Conservation (phyloP, 2,888 invertebrate species). For the Bombyx huttoni region DNA sequence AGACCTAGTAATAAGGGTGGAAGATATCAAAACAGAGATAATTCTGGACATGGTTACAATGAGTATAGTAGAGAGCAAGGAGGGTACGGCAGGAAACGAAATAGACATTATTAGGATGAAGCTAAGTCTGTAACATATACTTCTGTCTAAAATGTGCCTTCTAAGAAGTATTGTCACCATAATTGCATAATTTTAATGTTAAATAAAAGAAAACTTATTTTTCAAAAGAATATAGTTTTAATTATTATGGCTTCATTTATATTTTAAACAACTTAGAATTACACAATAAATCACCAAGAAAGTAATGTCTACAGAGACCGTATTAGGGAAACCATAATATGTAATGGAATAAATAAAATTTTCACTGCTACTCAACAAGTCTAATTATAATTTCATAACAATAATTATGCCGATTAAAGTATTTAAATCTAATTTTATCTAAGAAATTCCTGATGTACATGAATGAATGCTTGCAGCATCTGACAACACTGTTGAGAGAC, state of each 20-base stretch:
- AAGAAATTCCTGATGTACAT: constrained; percentile 35
- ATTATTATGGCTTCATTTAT: constrained; percentile 73
- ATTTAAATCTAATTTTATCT: constrained; percentile 41
- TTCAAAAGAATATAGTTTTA: constrained; percentile 72
- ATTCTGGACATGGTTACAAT: constrained; percentile 17
- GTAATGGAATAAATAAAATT: constrained; percentile 60
- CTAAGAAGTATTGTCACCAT: neutral
- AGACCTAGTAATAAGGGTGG: constrained; percentile 19
- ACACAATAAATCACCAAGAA: constrained; percentile 67
- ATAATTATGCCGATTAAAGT: constrained; percentile 61
- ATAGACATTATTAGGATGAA: constrained; percentile 15
- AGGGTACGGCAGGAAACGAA: constrained; percentile 16
- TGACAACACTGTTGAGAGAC: constrained; percentile 19
- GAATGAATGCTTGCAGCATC: constrained; percentile 41
- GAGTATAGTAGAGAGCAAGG: constrained; percentile 20
- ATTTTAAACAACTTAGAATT: constrained; percentile 70
- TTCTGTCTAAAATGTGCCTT: neutral
- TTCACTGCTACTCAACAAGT: constrained; percentile 68
- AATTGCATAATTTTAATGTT: neutral
- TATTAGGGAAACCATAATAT: constrained; percentile 44
- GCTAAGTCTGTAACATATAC: neutral
- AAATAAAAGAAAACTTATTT: constrained; percentile 31
- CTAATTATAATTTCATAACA: constrained; percentile 65
- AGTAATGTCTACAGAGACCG: constrained; percentile 64
- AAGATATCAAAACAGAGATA: constrained; percentile 14